Evolutionary conservation across 1,140 invertebrate species (phyloP), one percentile per base, ranked within the genome.

Genomic region (Sarcophaga peregrina): DNA sequence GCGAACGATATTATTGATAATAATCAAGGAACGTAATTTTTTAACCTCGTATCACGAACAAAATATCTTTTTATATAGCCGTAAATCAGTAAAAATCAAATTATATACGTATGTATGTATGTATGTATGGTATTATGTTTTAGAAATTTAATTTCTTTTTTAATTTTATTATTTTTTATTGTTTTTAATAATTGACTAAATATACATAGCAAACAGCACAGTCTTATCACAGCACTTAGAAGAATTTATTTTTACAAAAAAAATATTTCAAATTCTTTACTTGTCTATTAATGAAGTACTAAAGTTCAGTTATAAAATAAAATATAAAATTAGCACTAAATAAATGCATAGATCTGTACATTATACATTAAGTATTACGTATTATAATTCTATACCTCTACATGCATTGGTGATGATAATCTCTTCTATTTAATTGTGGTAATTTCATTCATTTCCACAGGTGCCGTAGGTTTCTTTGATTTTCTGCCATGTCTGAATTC

Each of bases 401-500:
- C 25, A 37, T 37, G 25, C 25, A 37, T 37, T 37, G 4, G 25
- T 4, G 1, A 4, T 37, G n/a, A 37, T 37, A 37, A 37, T 37
- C 25, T 37, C 25, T 37, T 37, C 25, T 37, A 37, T 37, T 37
- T 37, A 37, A 37, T 37, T 37, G 25, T 37, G 25, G 25, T 37
- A 8, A 88, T 83, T 75, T 89, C 87, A 75, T 87, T 83, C 86
- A 90, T 86, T 83, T 89, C 87, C 0, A 88, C 85, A 46, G 85
- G 83, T 13, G 45, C 81, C 3, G 75, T 78, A 8, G 46, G 46
- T 3, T 25, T 73, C 10, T 54, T 73, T 6, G 25, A 47, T 46
- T 52, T 78, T 3, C 83, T 84, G 0, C 84, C 85, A 48, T 58
- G 85, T 0, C 86, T 88, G 83, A 93, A 94, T 84, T 92, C 90